Evolutionary conservation across 2,797 vertebrate species (phyloP).

Genomic region (Darevskia mixta): DNA sequence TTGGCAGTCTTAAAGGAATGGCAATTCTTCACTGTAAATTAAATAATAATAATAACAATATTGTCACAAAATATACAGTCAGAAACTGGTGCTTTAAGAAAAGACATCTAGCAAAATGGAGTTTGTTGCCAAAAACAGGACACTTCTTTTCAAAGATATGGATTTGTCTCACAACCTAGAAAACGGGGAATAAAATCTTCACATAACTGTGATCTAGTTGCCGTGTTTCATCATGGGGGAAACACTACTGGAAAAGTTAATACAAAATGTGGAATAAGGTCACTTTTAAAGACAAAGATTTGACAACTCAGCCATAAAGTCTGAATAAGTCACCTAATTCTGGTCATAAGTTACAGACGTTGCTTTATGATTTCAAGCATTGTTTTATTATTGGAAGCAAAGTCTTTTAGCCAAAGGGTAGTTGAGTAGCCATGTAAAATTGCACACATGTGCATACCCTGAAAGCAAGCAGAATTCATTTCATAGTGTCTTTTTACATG

Average conservation of each 20-base stretch:
- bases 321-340: constrained; percentile 10
- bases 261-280: not conserved
- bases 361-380: not conserved
- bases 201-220: not conserved
- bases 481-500: not conserved
- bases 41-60: not conserved
- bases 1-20: not conserved
- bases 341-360: not conserved
- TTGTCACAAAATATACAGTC: not conserved
- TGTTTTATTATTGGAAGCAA: not conserved
- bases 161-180: not conserved
- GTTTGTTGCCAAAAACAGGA: not conserved
- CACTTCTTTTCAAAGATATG: not conserved
- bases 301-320: constrained; percentile 4
- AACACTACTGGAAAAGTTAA: not conserved
- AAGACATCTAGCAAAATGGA: not conserved
- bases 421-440: not conserved
- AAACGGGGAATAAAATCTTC: not conserved
- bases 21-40: not conserved
- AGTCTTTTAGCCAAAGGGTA: not conserved
- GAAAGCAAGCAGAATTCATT: not conserved
- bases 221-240: not conserved
- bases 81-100: not conserved
- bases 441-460: not conserved
- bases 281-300: not conserved